A percentile compares a stretch with the other conserved stretches of the same genome.
phyloP scores from a whole-genome alignment of 2,113 vertebrate species.

The Ageneiosus marmoratus region DNA sequence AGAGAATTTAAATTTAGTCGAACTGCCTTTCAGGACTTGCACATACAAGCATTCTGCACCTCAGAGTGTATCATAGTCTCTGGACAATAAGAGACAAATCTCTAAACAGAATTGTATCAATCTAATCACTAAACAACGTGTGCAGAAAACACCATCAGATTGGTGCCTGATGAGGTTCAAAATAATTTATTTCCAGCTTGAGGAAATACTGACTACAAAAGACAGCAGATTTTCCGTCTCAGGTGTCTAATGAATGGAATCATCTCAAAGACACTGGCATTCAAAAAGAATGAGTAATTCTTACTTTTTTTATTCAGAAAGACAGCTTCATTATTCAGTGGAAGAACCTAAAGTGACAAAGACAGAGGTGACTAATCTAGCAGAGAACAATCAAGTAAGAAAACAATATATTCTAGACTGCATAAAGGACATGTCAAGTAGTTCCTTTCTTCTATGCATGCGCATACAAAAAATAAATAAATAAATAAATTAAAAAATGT shows the following conservation, averaged over 20 bases:
- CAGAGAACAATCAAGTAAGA: neutral
- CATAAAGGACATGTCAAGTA: neutral
- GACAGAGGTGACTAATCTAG: neutral
- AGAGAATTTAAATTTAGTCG: slow-evolving; percentile 47
- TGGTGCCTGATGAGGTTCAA: neutral
- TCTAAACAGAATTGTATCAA: too few species aligned
- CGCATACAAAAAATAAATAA: neutral
- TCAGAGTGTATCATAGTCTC: slow-evolving; percentile 35
- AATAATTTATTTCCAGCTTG: neutral
- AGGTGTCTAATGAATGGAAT: slow-evolving; percentile 27
- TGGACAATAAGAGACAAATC: slow-evolving; percentile 7
- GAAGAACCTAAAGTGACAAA: neutral
- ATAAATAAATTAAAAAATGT: too few species aligned
- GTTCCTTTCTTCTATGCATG: neutral
- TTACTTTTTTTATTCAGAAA: slow-evolving; percentile 26
- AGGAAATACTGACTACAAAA: neutral
- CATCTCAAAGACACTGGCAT: slow-evolving; percentile 25
- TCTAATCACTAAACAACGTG: neutral
- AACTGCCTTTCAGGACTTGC: slow-evolving; percentile 47
- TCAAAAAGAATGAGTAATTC: slow-evolving; percentile 11
- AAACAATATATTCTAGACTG: neutral
- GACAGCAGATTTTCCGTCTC: neutral
- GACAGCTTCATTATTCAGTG: neutral
- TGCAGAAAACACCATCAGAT: neutral
- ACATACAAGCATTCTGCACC: slow-evolving; percentile 27